phyloP scores from a whole-genome alignment of 2,888 invertebrate genomes.

The Drosophila subsilvestris region DNA sequence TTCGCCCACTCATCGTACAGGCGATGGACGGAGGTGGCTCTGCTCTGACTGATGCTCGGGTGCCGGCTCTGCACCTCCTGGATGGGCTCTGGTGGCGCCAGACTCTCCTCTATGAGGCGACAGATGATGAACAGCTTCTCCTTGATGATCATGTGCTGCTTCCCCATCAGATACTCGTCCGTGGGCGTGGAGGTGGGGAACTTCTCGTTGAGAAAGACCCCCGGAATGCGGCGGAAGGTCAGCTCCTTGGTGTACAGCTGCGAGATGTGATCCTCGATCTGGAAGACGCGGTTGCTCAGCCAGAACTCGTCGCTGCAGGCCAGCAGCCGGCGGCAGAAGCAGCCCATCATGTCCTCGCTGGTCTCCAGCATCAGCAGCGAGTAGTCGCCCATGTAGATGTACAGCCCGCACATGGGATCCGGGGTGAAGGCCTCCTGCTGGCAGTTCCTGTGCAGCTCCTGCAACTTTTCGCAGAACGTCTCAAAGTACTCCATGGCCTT shows the following conservation, averaged over 20 bases:
- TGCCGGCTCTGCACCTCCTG: background rate
- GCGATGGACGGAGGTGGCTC: too few relatives aligned
- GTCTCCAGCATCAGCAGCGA: slow-evolving; percentile 74
- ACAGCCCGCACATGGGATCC: slow-evolving; percentile 72
- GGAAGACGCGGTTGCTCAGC: slow-evolving; percentile 66
- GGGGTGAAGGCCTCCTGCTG: slow-evolving; percentile 40
- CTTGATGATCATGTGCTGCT: slow-evolving; percentile 73
- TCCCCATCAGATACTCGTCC: slow-evolving; percentile 73
- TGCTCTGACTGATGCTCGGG: too few relatives aligned
- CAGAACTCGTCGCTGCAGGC: slow-evolving; percentile 53
- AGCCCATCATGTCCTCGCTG: slow-evolving; percentile 75
- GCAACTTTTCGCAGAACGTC: slow-evolving; percentile 45
- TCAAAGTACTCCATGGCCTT: slow-evolving; percentile 46
- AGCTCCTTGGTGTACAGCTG: slow-evolving; percentile 69
- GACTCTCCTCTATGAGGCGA: slow-evolving; percentile 26
- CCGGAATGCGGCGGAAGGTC: slow-evolving; percentile 57
- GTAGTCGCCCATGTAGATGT: slow-evolving; percentile 73
- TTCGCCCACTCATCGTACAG: background rate
- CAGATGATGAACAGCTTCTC: slow-evolving; percentile 65
- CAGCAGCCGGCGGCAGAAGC: slow-evolving; percentile 57
- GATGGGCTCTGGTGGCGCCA: background rate
- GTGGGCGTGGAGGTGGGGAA: slow-evolving; percentile 76
- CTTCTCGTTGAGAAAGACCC: slow-evolving; percentile 74
- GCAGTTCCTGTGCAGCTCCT: slow-evolving; percentile 44
- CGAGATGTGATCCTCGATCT: slow-evolving; percentile 73